Evolutionary conservation across 1,140 invertebrate species (phyloP).

Genomic region (Ceratitis capitata): DNA sequence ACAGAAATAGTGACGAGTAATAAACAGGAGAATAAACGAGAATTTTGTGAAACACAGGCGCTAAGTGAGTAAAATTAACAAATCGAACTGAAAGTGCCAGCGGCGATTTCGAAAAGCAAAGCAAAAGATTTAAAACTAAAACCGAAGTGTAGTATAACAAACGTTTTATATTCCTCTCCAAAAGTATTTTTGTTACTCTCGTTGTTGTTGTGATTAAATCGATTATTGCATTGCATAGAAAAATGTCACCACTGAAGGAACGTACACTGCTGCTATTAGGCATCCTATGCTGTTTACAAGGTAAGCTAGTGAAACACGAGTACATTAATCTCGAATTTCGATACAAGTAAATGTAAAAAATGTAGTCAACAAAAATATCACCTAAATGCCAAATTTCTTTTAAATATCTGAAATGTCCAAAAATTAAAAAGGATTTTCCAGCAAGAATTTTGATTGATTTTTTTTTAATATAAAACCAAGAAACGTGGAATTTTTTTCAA

Average conservation of each 20-base stretch:
- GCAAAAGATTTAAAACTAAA: neutral
- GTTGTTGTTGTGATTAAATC: constrained; percentile 35
- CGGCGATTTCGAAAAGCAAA: neutral
- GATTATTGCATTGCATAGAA: neutral
- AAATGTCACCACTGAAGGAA: constrained; percentile 59
- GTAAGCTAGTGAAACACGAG: constrained; percentile 46
- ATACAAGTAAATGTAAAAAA: too few species aligned
- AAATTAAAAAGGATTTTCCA: too few species aligned
- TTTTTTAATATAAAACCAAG: too few species aligned
- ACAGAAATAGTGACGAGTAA: neutral
- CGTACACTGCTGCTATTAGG: constrained; percentile 57
- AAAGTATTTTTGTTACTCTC: neutral
- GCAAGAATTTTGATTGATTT: too few species aligned
- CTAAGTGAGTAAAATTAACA: neutral
- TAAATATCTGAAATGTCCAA: too few species aligned
- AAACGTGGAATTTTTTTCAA: too few species aligned
- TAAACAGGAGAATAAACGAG: neutral
- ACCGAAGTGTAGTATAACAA: neutral
- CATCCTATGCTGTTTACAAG: constrained; percentile 60
- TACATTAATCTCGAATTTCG: too few species aligned
- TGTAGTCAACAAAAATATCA: too few species aligned
- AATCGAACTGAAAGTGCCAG: neutral
- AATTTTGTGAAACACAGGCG: neutral
- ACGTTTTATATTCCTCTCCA: neutral
- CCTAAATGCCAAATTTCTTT: too few species aligned